Evolutionary conservation across 1,140 invertebrate species (phyloP).

Genomic region (Eurytemora carolleeae): DNA sequence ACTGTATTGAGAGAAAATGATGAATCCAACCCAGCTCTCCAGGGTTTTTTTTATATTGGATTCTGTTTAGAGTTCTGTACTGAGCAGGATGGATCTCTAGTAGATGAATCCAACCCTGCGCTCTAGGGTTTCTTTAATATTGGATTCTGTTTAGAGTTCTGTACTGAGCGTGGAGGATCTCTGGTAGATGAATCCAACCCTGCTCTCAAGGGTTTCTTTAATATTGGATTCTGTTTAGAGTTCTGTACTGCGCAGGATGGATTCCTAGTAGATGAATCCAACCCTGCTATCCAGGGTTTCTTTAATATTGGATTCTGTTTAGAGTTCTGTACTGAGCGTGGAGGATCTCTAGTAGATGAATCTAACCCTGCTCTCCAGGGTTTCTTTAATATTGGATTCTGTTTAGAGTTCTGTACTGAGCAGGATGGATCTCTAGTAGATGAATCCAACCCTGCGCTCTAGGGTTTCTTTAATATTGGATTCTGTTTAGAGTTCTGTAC

Average conservation of each 20-base stretch:
- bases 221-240: no score
- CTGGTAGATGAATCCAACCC: conserved; percentile 82
- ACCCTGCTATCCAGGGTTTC: no score
- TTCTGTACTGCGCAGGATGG: no score
- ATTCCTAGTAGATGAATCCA: no score
- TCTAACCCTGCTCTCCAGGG: conserved; percentile 82
- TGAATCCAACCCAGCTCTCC: no score
- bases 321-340: conserved; percentile 52
- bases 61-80: conserved; percentile 55
- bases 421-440: conserved; percentile 65
- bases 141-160: conserved; percentile 53
- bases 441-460: conserved; percentile 76
- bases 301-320: no score
- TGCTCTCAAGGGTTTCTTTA: conserved; percentile 77
- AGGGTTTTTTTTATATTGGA: no score
- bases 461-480: conserved; percentile 87
- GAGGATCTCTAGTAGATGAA: conserved; percentile 67
- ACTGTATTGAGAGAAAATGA: no score
- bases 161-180: conserved; percentile 52
- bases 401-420: conserved; percentile 50
- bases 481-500: conserved; percentile 55
- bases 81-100: conserved; percentile 52
- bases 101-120: conserved; percentile 81
- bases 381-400: no score
- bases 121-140: conserved; percentile 83